A percentile compares a stretch with the other conserved stretches of the same genome.
These are phyloP conservation scores for Myathropa florea DNA, from an alignment of 2,888 invertebrate species.

Conservation along the genomic window DNA sequence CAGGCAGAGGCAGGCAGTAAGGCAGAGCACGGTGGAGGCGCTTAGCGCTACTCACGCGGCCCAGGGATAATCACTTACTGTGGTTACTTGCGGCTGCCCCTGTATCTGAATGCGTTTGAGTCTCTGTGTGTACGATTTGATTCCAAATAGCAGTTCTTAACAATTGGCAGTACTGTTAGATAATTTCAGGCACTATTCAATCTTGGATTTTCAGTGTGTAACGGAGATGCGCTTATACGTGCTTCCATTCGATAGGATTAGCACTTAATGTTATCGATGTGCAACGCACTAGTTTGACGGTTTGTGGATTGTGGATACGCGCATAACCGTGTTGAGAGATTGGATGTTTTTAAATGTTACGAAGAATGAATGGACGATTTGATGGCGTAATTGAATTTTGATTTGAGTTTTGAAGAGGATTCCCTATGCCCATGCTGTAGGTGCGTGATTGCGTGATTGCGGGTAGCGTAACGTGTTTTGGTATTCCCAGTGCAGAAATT, in stretches of 20 bases:
- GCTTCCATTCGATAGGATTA: constrained; percentile 48
- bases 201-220: constrained; percentile 49
- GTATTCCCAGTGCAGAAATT: background rate
- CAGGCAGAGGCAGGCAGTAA: background rate
- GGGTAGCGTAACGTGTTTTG: background rate
- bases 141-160: constrained; percentile 65
- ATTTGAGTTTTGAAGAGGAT: background rate
- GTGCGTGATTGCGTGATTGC: background rate
- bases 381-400: constrained; percentile 1
- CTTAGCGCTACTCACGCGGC: constrained; percentile 42
- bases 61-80: constrained; percentile 66
- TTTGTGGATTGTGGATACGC: background rate
- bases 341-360: constrained; percentile 14
- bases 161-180: constrained; percentile 68
- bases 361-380: background rate
- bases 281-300: background rate
- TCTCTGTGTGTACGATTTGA: constrained; percentile 20
- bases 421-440: background rate
- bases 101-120: background rate
- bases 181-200: constrained; percentile 63
- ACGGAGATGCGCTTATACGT: constrained; percentile 64
- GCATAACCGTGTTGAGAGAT: background rate
- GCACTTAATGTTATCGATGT: constrained; percentile 44
- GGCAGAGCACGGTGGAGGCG: constrained; percentile 45
- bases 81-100: constrained; percentile 48